Evolutionary conservation across 2,797 vertebrate genomes (phyloP), one percentile per base, ranked within the genome.

Genomic region (Eremophila alpestris): DNA sequence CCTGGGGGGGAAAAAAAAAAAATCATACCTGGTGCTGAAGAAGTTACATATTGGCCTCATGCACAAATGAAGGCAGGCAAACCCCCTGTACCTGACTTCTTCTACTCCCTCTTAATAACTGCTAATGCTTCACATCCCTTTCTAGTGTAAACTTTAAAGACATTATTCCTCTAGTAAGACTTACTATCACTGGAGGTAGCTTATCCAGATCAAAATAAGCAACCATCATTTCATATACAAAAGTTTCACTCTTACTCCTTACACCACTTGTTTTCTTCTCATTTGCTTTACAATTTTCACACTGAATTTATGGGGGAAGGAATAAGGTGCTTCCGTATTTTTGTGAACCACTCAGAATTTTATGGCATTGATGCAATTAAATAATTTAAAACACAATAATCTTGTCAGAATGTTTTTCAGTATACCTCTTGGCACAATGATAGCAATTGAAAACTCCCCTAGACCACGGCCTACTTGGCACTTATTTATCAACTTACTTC

Each of bases 331-430:
- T 89, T 63, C 55, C 23, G 8, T 17, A 27, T 12, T 67, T 91
- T 90, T 78, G 29, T 20, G 87, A 95, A 81, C 12, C 23, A 38
- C 34, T 69, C 77, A 8, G 27, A 87, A 64, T 54, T 74, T 24
- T 52, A 76, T 0, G 0, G 55, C 84, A 87, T 30, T 29, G 40
- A 51, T 65, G 43, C 49, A 93, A 90, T 84, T 86, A 93, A 93
- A 81, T 68, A 78, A 91, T 84, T 83, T 74, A 94, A 93, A 96
- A 81, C 34, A 91, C 21, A 96, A 96, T 86, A 69, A 95, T 86
- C 89, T 90, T 90, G 85, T 97, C 93, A 95, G 92, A 96, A 97
- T 93, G 94, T 91, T 56, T 96, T 97, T 96, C 75, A 95, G 34
- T 83, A 64, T 46, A 87, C 30, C 83, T 94, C 94, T 93, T 94